Base-by-base conservation (phyloP, 1,140 invertebrate genomes). In the Tetragnatha versicolor region DNA sequence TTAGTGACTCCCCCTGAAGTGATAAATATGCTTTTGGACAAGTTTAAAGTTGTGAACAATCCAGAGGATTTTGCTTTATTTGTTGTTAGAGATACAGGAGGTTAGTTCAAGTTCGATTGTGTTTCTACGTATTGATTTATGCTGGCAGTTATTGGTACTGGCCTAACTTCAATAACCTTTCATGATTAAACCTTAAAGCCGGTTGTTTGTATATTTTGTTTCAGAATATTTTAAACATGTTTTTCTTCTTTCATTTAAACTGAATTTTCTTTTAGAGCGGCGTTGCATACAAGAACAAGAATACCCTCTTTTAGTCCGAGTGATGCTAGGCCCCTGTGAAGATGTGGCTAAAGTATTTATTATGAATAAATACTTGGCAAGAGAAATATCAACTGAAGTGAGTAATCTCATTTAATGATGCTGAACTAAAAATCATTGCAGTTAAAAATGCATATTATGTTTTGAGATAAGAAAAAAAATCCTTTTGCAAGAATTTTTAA, bases 1-100 rank as follows among this genome's bases (percentile, higher is more conserved):
- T 86, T 93, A 70, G 92, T 94, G 37, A 93, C 90, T 79, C 92
- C 92, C 25, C 89, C 90, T 77, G 92, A 94, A 84, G 93, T 95
- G 17, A 93, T 95, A 49, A 93, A 93, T 86, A 88, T 94, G 39
- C 89, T 95, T 85, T 86, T 95, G 29, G 93, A 95, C 80, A 95
- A 95, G 84, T 95, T 95, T 84, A 94, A 94, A 87, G 93, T 95
- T 37, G 81, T 93, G 91, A 86, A 93, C 90, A 82, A 90, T 79
- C 88, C 92, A 1, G 88, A 90, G 69, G 91, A 94, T 86, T 95
- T 94, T 87, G 92, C 93, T 10, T 85, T 95, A 17, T 95, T 92
- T 84, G 89, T 94, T 51, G 89, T 95, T 49, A 89, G 91, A 73
- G 93, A 94, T 84, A 94, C 93, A 86, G 93, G 93, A 84, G 92